Evolutionary conservation across 2,797 vertebrate genomes (phyloP).

Genomic region (Crocodylus rhombifer): DNA sequence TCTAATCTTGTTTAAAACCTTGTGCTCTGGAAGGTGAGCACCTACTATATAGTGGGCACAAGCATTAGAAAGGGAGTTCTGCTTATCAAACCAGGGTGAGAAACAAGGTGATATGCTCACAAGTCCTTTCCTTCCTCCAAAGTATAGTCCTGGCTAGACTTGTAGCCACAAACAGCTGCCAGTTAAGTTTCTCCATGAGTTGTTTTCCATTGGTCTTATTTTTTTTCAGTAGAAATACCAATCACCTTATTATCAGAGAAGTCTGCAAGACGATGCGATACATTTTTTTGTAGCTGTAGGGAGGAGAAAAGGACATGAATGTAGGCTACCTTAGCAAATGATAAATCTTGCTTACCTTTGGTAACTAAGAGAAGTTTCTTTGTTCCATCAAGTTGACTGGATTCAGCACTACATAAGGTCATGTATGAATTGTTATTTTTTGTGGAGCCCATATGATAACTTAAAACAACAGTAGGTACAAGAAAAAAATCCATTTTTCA

Average conservation of each 20-base stretch:
- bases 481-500: conserved; percentile 20
- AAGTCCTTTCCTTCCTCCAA: not conserved
- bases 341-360: not conserved
- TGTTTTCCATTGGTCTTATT: conserved; percentile 1
- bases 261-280: not conserved
- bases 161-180: conserved; percentile 8
- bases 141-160: not conserved
- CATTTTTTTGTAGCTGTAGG: accelerated
- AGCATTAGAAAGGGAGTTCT: not conserved
- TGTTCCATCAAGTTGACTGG: not conserved
- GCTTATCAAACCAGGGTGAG: not conserved
- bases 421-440: too few relatives aligned
- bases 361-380: not conserved
- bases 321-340: not conserved
- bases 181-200: not conserved
- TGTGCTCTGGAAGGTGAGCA: not conserved
- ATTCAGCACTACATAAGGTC: not conserved
- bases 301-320: not conserved
- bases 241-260: not conserved
- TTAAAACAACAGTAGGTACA: too few relatives aligned
- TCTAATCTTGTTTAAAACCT: not conserved
- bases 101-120: accelerated
- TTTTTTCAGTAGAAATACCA: not conserved
- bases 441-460: too few relatives aligned
- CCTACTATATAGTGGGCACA: not conserved